These are phyloP conservation scores for Kobus ellipsiprymnus DNA, from an alignment of 2,113 vertebrate species.

Conservation along the genomic window DNA sequence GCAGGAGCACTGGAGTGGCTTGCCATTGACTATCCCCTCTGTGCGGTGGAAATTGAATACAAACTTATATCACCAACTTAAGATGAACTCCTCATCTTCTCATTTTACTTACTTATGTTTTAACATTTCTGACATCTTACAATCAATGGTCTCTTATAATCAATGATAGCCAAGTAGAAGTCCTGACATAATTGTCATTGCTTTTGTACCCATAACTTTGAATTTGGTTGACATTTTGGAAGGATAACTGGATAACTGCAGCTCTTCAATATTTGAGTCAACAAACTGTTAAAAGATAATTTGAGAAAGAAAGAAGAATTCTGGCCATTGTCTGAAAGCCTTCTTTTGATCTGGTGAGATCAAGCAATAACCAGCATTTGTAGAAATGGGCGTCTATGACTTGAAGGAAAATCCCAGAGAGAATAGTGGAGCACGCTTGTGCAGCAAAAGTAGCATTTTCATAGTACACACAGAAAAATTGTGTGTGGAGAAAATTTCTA, in stretches of 20 bases:
- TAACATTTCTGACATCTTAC: neutral
- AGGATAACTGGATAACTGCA: neutral
- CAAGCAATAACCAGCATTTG: conserved; percentile 11
- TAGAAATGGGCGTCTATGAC: neutral
- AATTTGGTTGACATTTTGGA: neutral
- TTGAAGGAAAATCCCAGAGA: conserved; percentile 22
- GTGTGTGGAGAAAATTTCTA: neutral
- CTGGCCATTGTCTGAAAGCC: neutral
- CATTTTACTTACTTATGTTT: neutral
- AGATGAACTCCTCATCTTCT: neutral
- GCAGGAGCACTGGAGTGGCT: too few relatives aligned
- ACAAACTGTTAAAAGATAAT: conserved; percentile 11
- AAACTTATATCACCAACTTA: neutral
- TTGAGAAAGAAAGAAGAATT: conserved; percentile 16
- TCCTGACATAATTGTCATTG: neutral
- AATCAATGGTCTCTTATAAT: neutral
- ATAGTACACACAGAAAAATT: neutral
- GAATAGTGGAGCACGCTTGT: neutral
- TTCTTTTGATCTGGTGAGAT: neutral
- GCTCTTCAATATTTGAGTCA: neutral
- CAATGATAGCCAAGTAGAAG: neutral
- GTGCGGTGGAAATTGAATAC: neutral
- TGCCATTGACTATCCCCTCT: too few relatives aligned
- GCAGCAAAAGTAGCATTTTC: neutral
- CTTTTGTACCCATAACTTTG: neutral